Evolutionary conservation across 2,797 vertebrate genomes (phyloP), one percentile per base, ranked within the genome.

Genomic region (Smutsia temminckii): DNA sequence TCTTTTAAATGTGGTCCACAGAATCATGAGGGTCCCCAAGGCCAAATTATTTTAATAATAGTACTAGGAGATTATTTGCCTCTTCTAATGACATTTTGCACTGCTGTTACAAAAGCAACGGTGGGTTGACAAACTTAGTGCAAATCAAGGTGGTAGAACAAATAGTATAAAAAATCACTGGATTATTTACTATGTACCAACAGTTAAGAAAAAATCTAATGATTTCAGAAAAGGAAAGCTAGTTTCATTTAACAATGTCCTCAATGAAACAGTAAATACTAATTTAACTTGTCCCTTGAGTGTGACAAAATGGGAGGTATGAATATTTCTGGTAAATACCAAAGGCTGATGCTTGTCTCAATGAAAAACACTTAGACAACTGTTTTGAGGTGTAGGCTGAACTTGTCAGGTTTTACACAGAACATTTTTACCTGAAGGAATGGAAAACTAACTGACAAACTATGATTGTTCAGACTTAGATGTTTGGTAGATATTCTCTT

Each of bases 1-100:
- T 77, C 89, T 53, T 51, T 83, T 55, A 94, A 86, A 29, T 66
- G 6, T 61, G 40, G 16, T 85, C 40, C 68, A 75, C 8, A 32
- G 59, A 74, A 4, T 29, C 9, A 72, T 34, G 9, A 71, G 18
- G 34, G 85, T 89, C 23, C 23, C 79, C 8, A 90, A 89, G 59
- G 32, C 23, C 51, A 83, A 89, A 72, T 93, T 71, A 93, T 88
- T 93, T 85, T 63, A 64, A 55, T 57, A 94, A 78, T 29, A 94
- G 18, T 71, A 89, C 10, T 37, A 75, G 89, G 11, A 71, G 8
- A 96, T 64, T 95, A 61, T 57, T 91, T 93, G 51, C n/a, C 55
- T 90, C 77, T 85, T 80, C 46, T 29, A 51, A 8, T 89, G 81
- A 61, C 51, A 95, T 92, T 95, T 95, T 88, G 40, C n/a, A 90